Percentiles rank a stretch among this genome's conserved stretches.
Conservation (phyloP, 2,113 vertebrate genomes). For the Gavialis gangeticus region DNA sequence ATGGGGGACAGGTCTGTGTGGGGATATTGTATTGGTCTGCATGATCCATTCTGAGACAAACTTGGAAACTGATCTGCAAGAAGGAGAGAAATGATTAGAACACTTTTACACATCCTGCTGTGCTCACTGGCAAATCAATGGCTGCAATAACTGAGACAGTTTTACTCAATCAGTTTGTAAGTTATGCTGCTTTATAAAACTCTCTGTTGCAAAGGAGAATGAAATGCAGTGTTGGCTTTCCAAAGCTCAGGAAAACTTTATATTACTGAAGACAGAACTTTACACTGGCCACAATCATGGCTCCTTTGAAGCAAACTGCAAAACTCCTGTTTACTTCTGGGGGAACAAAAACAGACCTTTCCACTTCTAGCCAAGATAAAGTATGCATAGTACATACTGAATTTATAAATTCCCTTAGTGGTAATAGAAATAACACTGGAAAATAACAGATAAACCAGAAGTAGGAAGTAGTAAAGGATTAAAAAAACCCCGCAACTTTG, state of each 20-base stretch:
- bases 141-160: background rate
- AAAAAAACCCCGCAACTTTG: background rate
- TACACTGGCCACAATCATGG: slow-evolving; percentile 16
- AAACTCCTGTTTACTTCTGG: slow-evolving; percentile 7
- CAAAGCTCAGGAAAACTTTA: background rate
- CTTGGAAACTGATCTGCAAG: slow-evolving; percentile 91
- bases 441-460: background rate
- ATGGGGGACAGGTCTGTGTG: slow-evolving; percentile 92
- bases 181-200: background rate
- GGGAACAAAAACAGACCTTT: background rate
- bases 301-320: slow-evolving; percentile 33
- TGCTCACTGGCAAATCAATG: background rate
- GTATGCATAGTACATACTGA: too few relatives aligned
- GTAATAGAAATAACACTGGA: slow-evolving; percentile 10
- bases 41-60: slow-evolving; percentile 90
- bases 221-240: slow-evolving; percentile 44
- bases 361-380: slow-evolving; percentile 35
- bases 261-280: slow-evolving; percentile 2
- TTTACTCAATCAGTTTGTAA: slow-evolving; percentile 45
- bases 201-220: slow-evolving; percentile 40
- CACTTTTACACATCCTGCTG: background rate
- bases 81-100: slow-evolving; percentile 54
- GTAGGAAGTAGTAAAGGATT: slow-evolving; percentile 42
- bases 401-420: background rate
- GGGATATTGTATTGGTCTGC: slow-evolving; percentile 87